Base-by-base conservation (phyloP, 2,113 vertebrate genomes). In the Aleadryas rufinucha region DNA sequence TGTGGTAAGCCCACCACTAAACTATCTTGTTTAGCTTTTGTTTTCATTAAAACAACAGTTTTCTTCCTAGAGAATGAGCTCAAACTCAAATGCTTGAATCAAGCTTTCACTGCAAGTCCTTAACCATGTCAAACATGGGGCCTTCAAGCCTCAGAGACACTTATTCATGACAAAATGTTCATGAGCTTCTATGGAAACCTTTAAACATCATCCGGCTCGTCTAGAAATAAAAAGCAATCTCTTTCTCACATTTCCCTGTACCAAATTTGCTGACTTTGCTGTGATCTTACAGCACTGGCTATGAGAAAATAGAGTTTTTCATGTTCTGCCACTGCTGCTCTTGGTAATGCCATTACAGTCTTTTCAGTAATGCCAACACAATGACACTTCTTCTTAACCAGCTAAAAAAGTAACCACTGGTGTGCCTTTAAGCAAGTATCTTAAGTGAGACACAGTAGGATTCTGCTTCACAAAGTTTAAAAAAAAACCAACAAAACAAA, bases 41-140 rank as follows among this genome's bases (percentile, higher is more conserved):
- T 35, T 83, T 66, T 81, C 63, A 21, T 65, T 68, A 63, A 91
- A 94, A 53, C 2, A 83, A 5, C 0, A 2, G 3, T n/a, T 78
- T 74, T 53, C 26, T 37, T 60, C 27, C 21, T n/a, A 74, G 22
- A 77, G 7, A 83, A 91, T 18, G 30, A 57, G 27, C 24, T 80
- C 44, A 60, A 71, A 82, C 57, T 65, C 6, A 45, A 33, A 45
- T 74, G 17, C 9, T 86, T 61, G 12, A 80, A 59, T 54, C 9
- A 47, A 72, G 9, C n/a, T 28, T 83, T 63, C 23, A 89, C 28
- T 80, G 19, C 12, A 87, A 79, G 24, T 65, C 59, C 39, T 84
- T 57, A 49, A 63, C 10, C 10, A 44, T 23, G 24, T 8, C 61
- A 35, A 61, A 89, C 0, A 0, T 5, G 2, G 4, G 17, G 7